Evolutionary conservation across 2,113 vertebrate genomes (phyloP), one percentile per base, ranked within the genome.

Genomic region (Colius striatus): DNA sequence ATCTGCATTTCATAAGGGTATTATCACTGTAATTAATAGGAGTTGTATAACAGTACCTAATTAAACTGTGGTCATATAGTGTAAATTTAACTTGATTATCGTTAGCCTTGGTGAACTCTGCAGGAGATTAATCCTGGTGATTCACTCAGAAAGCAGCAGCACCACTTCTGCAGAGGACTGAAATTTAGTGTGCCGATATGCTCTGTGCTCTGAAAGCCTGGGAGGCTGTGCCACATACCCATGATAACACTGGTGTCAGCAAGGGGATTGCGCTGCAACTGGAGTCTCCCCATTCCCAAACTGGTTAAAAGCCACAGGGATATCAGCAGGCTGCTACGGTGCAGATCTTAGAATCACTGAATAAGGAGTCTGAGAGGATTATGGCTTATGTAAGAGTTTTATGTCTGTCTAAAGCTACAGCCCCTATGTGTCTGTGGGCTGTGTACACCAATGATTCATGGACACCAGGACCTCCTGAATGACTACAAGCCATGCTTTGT

Each of bases 11-110:
- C 86, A 0, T 97, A 94, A 96, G 92, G 70, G 90, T 94, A 96
- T 89, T 86, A 95, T 54, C 11, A 5, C 89, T 95, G 81, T 96
- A 97, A 97, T 97, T 97, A 97, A 96, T 86, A 95, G 81, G 90
- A 74, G 73, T 97, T 97, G 97, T 96, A 62, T 96, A 97, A 96
- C 88, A 85, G 94, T 58, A 87, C 90, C 92, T 96, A 97, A 97
- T 98, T 98, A 97, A 96, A 96, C 66, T 88, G 74, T 92, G 93
- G 96, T 97, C 95, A 88, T 93, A 83, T 78, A 88, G 85, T 93
- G 89, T 95, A 89, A 94, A 97, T 98, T 97, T 97, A 98, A 97
- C 92, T 96, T 95, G 89, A 97, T 97, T 94, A 95, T 91, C 19
- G 25, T 86, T 97, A 82, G 73, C 96, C 84, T 96, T 50, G 16